These are phyloP conservation scores for Drosophila elegans DNA, from an alignment of 1,140 invertebrate species.

Conservation along the genomic window DNA sequence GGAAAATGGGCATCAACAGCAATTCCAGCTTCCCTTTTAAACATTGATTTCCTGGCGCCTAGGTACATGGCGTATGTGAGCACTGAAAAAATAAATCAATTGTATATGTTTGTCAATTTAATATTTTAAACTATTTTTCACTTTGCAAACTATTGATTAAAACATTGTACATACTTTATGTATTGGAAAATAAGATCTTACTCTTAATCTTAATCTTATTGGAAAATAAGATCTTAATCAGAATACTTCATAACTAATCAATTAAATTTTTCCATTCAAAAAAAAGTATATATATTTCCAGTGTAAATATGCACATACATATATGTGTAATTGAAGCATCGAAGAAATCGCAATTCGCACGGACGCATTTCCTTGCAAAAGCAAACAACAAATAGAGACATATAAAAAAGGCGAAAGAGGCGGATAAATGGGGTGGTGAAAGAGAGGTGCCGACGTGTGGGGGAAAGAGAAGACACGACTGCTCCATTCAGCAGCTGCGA, in stretches of 20 bases:
- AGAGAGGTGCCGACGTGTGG: neutral
- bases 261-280: neutral
- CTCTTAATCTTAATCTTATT: too few species aligned
- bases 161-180: too few species aligned
- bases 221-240: too few species aligned
- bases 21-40: slow-evolving; percentile 35
- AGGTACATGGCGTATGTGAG: slow-evolving; percentile 24
- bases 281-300: neutral
- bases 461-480: slow-evolving; percentile 9
- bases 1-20: slow-evolving; percentile 26
- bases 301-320: neutral
- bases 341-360: slow-evolving; percentile 50
- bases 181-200: too few species aligned
- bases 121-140: slow-evolving; percentile 10
- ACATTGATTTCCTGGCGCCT: slow-evolving; percentile 48
- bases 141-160: too few species aligned
- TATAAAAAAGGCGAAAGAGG: slow-evolving; percentile 1
- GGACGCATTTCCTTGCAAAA: slow-evolving; percentile 47
- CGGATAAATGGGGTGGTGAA: neutral
- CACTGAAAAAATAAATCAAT: slow-evolving; percentile 11
- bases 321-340: slow-evolving; percentile 21
- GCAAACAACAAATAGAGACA: slow-evolving; percentile 41
- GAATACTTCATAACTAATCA: too few species aligned
- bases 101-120: neutral
- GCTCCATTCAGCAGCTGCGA: slow-evolving; percentile 10